Evolutionary conservation across 2,888 invertebrate species (phyloP).

Genomic region (Mycalesis mineus): DNA sequence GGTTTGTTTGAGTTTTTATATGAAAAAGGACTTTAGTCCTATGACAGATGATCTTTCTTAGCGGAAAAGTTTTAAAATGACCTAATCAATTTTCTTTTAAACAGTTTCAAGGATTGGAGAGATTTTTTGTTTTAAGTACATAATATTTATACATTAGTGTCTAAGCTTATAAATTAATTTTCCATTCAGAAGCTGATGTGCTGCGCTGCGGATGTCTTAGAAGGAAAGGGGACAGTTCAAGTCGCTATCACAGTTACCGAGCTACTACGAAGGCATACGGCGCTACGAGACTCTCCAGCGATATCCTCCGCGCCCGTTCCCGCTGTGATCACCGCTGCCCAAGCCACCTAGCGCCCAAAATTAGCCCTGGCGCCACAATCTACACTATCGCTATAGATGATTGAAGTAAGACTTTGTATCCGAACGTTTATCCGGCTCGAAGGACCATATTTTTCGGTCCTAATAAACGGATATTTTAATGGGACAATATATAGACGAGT

Average conservation of each 20-base stretch:
- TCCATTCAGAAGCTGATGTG: constrained; percentile 90
- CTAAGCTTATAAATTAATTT: constrained; percentile 7
- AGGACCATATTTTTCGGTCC: not conserved
- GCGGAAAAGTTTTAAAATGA: no score
- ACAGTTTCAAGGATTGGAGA: no score
- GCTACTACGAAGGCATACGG: constrained; percentile 80
- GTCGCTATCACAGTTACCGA: constrained; percentile 93
- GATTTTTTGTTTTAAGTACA: no score
- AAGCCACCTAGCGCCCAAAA: constrained; percentile 64
- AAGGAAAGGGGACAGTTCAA: constrained; percentile 91
- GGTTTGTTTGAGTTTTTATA: no score
- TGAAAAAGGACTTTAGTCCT: no score
- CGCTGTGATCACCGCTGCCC: constrained; percentile 31
- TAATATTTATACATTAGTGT: no score
- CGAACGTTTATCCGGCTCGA: constrained; percentile 2
- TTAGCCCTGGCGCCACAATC: constrained; percentile 64
- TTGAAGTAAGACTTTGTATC: constrained; percentile 6
- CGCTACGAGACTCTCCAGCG: constrained; percentile 36
- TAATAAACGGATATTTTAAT: not conserved
- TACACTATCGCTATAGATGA: constrained; percentile 49
- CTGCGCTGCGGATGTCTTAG: constrained; percentile 94
- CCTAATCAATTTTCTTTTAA: no score
- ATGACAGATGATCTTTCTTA: no score
- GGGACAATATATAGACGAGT: not conserved
- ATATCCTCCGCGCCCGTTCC: constrained; percentile 26